Conservation (phyloP, 2,888 invertebrate species). For the Yponomeuta sedellus region DNA sequence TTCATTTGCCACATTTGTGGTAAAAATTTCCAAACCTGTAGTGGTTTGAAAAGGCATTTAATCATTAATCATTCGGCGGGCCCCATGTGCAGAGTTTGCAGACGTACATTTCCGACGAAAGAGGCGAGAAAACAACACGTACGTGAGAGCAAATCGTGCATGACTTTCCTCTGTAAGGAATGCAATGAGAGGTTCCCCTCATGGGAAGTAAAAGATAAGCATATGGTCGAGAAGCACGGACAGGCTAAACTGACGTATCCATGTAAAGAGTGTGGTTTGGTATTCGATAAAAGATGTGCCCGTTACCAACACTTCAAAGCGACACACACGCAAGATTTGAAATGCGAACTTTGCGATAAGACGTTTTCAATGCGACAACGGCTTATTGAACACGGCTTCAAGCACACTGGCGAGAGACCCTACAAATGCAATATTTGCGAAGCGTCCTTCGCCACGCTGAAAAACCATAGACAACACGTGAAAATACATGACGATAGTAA, state of each 20-base stretch:
- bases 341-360: constrained; percentile 21
- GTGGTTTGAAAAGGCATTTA: constrained; percentile 19
- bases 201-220: constrained; percentile 17
- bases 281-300: constrained; percentile 15
- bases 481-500: constrained; percentile 13
- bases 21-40: constrained; percentile 18
- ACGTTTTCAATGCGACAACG: constrained; percentile 15
- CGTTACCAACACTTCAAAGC: constrained; percentile 21
- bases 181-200: constrained; percentile 20
- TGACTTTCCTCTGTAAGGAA: constrained; percentile 14
- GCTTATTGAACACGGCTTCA: constrained; percentile 15
- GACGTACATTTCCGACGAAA: constrained; percentile 16
- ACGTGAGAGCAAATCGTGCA: constrained; percentile 19
- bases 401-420: constrained; percentile 20
- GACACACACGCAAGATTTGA: constrained; percentile 19
- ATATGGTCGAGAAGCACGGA: constrained; percentile 19
- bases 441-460: constrained; percentile 12
- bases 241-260: constrained; percentile 17
- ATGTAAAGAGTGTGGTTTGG: constrained; percentile 20
- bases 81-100: constrained; percentile 18
- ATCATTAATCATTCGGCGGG: not conserved
- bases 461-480: constrained; percentile 12
- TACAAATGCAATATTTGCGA: constrained; percentile 19
- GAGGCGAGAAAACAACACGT: constrained; percentile 19
- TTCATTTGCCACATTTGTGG: constrained; percentile 23